A percentile compares a stretch with the other conserved stretches of the same genome.
Evolutionary conservation across 1,140 invertebrate genomes (phyloP).

Genomic region (Aphaenogaster rudis): DNA sequence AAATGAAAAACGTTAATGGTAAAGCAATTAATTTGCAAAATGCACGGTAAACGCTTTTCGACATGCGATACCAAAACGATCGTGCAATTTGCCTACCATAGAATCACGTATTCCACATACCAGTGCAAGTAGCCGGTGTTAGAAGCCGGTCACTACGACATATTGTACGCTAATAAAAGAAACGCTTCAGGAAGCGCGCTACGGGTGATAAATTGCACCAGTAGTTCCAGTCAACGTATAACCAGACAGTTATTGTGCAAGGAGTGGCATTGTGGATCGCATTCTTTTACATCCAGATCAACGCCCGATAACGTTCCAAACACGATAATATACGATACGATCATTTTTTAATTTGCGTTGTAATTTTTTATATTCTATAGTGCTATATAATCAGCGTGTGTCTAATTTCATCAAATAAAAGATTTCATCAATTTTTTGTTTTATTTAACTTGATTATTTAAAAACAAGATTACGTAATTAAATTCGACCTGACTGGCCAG

Average conservation of each 20-base stretch:
- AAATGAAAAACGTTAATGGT: not conserved
- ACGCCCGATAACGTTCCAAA: not conserved
- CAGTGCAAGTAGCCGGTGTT: conserved; percentile 1
- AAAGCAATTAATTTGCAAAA: conserved; percentile 29
- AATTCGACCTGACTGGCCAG: no score
- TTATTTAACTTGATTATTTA: conserved; percentile 30
- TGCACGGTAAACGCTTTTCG: not conserved
- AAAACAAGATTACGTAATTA: no score
- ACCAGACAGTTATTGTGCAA: conserved; percentile 48
- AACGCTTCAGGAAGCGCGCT: conserved; percentile 35
- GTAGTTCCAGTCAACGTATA: conserved; percentile 53
- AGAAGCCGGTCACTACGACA: conserved; percentile 1
- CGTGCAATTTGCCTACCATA: conserved; percentile 8
- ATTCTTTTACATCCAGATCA: conserved; percentile 13
- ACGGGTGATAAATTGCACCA: conserved; percentile 48
- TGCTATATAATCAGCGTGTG: not conserved
- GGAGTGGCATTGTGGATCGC: not conserved
- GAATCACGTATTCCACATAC: not conserved
- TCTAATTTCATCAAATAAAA: conserved; percentile 35
- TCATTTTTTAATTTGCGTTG: conserved; percentile 1
- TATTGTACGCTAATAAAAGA: conserved; percentile 22
- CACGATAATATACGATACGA: not conserved
- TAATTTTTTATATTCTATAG: not conserved
- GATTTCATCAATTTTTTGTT: not conserved
- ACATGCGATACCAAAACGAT: conserved; percentile 49